Conservation (phyloP, 1,140 invertebrate genomes). For the Fopius arisanus region DNA sequence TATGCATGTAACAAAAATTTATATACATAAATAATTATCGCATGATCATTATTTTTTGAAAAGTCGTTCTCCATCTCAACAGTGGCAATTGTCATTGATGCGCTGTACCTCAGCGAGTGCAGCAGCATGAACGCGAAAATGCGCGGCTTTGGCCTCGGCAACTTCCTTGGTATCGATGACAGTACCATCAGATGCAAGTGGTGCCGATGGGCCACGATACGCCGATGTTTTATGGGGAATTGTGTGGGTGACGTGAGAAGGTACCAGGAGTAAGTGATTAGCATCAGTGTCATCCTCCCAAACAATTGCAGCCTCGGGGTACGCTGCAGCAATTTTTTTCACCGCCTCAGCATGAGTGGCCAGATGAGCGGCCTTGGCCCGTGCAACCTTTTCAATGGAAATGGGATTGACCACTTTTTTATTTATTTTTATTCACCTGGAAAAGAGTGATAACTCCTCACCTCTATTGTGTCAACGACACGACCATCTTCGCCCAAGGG, state of each 20-base stretch:
- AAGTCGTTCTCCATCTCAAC: too few species aligned
- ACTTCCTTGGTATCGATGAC: constrained; percentile 61
- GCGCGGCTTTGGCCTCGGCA: constrained; percentile 50
- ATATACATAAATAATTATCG: too few species aligned
- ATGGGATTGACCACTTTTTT: neutral
- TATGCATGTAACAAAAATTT: too few species aligned
- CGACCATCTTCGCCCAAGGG: constrained; percentile 52
- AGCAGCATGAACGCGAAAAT: constrained; percentile 51
- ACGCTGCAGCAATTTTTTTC: constrained; percentile 28
- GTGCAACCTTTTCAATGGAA: constrained; percentile 39
- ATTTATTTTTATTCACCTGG: too few species aligned
- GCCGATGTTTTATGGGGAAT: constrained; percentile 24
- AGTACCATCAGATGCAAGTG: constrained; percentile 39
- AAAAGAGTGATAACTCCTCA: neutral
- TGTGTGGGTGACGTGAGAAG: constrained; percentile 45
- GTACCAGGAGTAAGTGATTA: constrained; percentile 51
- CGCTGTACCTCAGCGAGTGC: constrained; percentile 19
- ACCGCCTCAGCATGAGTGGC: constrained; percentile 49
- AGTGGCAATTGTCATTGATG: neutral
- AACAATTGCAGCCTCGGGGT: constrained; percentile 20
- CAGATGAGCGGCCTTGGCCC: constrained; percentile 58
- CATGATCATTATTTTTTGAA: too few species aligned
- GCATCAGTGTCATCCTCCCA: constrained; percentile 42
- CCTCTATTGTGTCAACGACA: constrained; percentile 63
- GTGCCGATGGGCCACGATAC: constrained; percentile 42